Conservation (phyloP, 2,888 invertebrate genomes). For the Oxytorus armatus region DNA sequence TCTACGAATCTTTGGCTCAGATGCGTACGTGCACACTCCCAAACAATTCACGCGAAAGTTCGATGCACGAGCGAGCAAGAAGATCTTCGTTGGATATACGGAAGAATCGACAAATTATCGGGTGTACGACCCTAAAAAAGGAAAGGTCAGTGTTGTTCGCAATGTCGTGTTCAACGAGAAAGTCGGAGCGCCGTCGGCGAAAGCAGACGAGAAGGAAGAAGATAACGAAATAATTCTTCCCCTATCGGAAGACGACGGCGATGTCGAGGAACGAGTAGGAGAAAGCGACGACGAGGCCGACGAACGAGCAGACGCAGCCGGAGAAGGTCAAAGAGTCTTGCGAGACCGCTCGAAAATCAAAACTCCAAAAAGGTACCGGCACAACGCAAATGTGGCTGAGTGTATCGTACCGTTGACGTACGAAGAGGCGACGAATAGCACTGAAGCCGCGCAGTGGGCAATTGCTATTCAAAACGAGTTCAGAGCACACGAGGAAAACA, state of each 20-base stretch:
- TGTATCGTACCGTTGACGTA: constrained; percentile 40
- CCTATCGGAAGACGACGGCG: too few relatives aligned
- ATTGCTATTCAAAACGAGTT: constrained; percentile 60
- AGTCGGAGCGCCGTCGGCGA: too few relatives aligned
- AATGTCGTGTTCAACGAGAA: not conserved
- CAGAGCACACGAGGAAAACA: constrained; percentile 46
- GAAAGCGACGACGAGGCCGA: too few relatives aligned
- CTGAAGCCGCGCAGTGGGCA: constrained; percentile 43
- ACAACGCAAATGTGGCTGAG: not conserved
- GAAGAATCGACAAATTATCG: constrained; percentile 10
- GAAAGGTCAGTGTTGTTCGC: not conserved
- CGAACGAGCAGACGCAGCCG: too few relatives aligned
- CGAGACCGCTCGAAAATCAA: constrained; percentile 4
- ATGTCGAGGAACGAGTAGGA: too few relatives aligned
- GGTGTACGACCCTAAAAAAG: not conserved
- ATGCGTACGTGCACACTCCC: constrained; percentile 15
- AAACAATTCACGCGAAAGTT: constrained; percentile 20
- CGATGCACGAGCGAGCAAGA: not conserved
- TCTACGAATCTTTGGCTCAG: not conserved
- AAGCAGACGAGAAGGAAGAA: too few relatives aligned
- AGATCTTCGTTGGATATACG: constrained; percentile 22
- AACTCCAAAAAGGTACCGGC: constrained; percentile 17
- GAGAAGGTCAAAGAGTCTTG: too few relatives aligned
- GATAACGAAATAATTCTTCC: too few relatives aligned
- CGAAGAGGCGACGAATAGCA: constrained; percentile 49